Base-by-base conservation (phyloP, 2,888 invertebrate genomes). In the Periphyllus acericola region DNA sequence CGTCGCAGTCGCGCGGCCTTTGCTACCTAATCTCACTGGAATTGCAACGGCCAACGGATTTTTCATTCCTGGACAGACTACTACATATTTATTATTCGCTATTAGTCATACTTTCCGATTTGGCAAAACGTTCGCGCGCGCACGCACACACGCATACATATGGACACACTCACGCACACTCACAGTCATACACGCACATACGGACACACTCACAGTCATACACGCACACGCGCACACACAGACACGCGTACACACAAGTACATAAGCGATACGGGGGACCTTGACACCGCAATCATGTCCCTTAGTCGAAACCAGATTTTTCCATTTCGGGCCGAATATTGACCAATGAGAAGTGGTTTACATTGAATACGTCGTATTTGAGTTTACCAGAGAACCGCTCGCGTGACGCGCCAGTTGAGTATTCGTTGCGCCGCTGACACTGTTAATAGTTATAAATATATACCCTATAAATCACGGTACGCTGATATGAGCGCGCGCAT, bases 391-490 rank as follows among this genome's bases (percentile, higher is more conserved):
- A 52, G 40, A 76, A 32, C 55, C 11, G 66, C 29, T 46, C 36
- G 68, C 29, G 52, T 72, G 32, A 81, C 68, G 60, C n/a, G 71
- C n/a, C 32, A 40, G 76, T 40, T n/a, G 76, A 66, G n/a, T n/a
- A 46, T 66, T 25, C 46, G 66, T 66, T n/a, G 76, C 21, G 34
- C 75, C 83, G 68, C 66, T 75, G 83, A 74, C 76, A 40, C 75
- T 76, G 40, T 84, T 40, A 66, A n/a, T n/a, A 76, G 76, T 84
- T 84, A 84, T 84, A 84, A 84, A 84, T 84, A 84, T 52, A 55
- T 75, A 81, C 29, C 81, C 72, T 74, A 83, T 74, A 74, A 83
- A 83, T 74, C 55, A n/a, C 25, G n/a, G 34, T 32, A 14, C 29
- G 71, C 29, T 21, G 68, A 68, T 40, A 81, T 71, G 40, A 21